Evolutionary conservation across 2,797 vertebrate species (phyloP), one percentile per base, ranked within the genome.

Genomic region (Halcyon leucocephala): DNA sequence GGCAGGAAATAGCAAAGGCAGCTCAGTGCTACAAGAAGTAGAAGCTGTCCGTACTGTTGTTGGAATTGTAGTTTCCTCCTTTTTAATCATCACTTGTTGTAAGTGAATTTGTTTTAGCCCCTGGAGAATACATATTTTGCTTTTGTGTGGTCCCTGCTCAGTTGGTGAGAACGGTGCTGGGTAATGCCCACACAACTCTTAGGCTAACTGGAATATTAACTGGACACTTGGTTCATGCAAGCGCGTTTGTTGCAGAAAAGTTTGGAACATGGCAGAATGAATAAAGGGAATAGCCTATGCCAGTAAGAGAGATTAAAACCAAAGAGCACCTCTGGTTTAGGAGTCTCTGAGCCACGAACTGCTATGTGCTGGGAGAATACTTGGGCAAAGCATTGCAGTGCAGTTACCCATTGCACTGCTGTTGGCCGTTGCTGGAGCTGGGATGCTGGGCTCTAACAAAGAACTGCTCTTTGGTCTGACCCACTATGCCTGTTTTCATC

Each of bases 1-100:
- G 74, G 60, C 83, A 92, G 92, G 89, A 96, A 94, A 91, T 35
- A 77, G 64, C 42, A 24, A 49, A 80, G 83, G 78, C 92, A 93
- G 29, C 46, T 82, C 46, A 37, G 74, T 41, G 60, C 83, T 73
- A 52, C n/a, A 18, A 90, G 83, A 70, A 69, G 24, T 52, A 85
- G 80, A 90, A 93, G 77, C 31, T 85, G 51, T 14, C 37, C 6
- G 3, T 72, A 51, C 72, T 94, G 80, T 93, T 71, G 17, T 37
- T 93, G 77, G 55, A 92, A 84, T 84, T 80, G 81, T 67, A 82
- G 55, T 85, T 94, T 85, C 55, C 60, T 82, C 71, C 64, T 89
- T 92, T 86, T 84, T 82, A 93, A 57, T 92, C 31, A 11, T 76
- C 48, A 5, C 65, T 13, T 64, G 28, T 57, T 89, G 14, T 80